Evolutionary conservation across 2,113 vertebrate species (phyloP).

Genomic region (Hemicordylus capensis): DNA sequence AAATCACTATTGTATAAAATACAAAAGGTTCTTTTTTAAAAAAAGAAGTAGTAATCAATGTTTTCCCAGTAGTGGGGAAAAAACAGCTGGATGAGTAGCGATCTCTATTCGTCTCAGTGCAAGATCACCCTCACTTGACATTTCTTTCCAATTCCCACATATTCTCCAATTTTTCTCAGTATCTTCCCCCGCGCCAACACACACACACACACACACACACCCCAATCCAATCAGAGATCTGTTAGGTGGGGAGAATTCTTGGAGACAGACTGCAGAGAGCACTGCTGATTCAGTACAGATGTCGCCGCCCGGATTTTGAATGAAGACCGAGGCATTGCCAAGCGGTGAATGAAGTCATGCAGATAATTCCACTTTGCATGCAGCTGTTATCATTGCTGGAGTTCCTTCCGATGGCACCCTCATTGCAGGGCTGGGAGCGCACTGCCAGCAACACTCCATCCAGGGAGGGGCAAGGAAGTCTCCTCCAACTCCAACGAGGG

Average conservation of each 20-base stretch:
- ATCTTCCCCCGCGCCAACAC: not conserved
- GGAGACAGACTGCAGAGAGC: slow-evolving; percentile 43
- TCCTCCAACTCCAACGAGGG: not conserved
- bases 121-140: rapidly evolving
- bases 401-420: slow-evolving; percentile 24
- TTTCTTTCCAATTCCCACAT: slow-evolving; percentile 20
- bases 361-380: slow-evolving; percentile 40
- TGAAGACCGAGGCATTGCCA: slow-evolving; percentile 33
- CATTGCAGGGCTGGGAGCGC: slow-evolving; percentile 13
- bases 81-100: slow-evolving; percentile 24
- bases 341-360: slow-evolving; percentile 48
- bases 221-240: not conserved
- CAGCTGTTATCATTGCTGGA: slow-evolving; percentile 64
- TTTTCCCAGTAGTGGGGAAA: slow-evolving; percentile 16
- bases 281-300: slow-evolving; percentile 65
- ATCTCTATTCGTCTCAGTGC: not conserved
- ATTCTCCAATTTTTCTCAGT: slow-evolving; percentile 19
- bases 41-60: not conserved
- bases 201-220: not conserved
- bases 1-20: not conserved
- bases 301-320: slow-evolving; percentile 42
- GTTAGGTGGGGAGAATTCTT: slow-evolving; percentile 30
- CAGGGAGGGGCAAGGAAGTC: slow-evolving; percentile 5
- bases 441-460: slow-evolving; percentile 9
- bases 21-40: not conserved